Base-by-base conservation (phyloP, 2,113 vertebrate species). In the Ifrita kowaldi region DNA sequence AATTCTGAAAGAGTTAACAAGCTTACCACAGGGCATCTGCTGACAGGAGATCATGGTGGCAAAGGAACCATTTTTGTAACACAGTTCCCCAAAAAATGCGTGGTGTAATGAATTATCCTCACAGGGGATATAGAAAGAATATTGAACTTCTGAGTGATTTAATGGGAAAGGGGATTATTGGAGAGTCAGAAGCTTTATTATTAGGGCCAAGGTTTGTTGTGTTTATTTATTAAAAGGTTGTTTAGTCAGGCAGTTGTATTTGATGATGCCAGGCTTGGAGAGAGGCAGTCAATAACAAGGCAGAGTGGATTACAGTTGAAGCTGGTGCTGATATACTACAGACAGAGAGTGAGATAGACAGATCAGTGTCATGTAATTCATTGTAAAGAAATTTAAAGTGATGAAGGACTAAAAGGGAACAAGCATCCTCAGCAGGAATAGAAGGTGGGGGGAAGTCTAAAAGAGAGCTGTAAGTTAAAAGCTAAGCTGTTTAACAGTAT, bases 291-390 rank as follows among this genome's bases (percentile, higher is more conserved):
- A 96, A 95, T 96, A 96, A 90, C 55, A 69, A 84, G 62, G 73
- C 73, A 89, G 88, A 97, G 92, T 87, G 88, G 92, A 96, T 96
- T 96, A 94, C 77, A 92, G 89, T 69, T 89, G 90, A 89, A 90
- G 53, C 73, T 87, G 52, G 62, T 91, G 87, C 62, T 95, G 92
- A 94, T 96, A 84, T 67, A 87, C 60, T 81, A 50, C 49, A 87
- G 88, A 60, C 68, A 81, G 60, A 11, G 10, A 90, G 32, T 53
- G 44, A 89, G 83, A 84, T 68, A 93, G 93, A 92, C 79, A 94
- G 93, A 93, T 93, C 83, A 92, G 76, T 84, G 93, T 87, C 76
- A 87, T 87, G 76, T 94, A 97, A 93, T 96, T 97, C 90, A 94
- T 90, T 93, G 76, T 57, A 87, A 90, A 92, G 86, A 96, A 93